Evolutionary conservation across 2,113 vertebrate species (phyloP).

Genomic region (Ptyas mucosa): DNA sequence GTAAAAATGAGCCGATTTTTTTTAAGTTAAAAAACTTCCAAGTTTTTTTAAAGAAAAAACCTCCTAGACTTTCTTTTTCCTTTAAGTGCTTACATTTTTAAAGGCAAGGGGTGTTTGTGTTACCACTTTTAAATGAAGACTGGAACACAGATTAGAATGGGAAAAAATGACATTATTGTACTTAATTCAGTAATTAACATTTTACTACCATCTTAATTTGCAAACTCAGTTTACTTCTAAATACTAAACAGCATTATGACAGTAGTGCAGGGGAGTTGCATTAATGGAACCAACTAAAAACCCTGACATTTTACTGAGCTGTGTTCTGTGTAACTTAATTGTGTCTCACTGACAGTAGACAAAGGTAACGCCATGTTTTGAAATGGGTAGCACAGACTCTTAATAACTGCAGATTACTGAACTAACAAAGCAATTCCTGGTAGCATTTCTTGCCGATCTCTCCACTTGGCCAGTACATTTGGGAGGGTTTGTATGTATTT

Average conservation of each 20-base stretch:
- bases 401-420: neutral
- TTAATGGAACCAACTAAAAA: neutral
- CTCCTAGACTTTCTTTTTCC: neutral
- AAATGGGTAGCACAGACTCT: neutral
- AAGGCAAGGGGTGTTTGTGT: neutral
- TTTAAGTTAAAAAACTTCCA: neutral
- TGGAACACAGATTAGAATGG: neutral
- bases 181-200: neutral
- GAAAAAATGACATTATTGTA: neutral
- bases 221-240: neutral
- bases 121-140: neutral
- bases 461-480: slow-evolving; percentile 46
- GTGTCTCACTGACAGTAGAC: neutral
- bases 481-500: neutral
- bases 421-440: neutral
- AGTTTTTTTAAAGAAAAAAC: neutral
- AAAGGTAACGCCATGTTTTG: neutral
- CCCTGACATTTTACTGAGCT: neutral
- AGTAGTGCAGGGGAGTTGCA: neutral
- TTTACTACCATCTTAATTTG: neutral
- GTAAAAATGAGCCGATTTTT: neutral
- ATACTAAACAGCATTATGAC: neutral
- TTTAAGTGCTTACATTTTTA: neutral
- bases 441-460: neutral
- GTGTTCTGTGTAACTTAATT: neutral